phyloP scores from a whole-genome alignment of 1,140 invertebrate species.

The Bombus confusus region DNA sequence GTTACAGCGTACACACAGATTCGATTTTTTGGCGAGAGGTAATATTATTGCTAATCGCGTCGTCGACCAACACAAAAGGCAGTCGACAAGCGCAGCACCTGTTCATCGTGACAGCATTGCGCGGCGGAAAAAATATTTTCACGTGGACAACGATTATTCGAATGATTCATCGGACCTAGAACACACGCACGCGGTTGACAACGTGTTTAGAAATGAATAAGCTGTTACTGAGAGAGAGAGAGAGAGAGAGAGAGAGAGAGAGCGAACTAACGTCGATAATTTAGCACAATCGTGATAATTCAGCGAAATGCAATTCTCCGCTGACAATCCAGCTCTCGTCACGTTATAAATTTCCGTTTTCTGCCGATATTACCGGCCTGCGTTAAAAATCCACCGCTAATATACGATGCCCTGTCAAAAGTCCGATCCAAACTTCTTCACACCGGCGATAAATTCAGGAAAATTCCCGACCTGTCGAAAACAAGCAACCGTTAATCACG shows the following conservation, averaged over 20 bases:
- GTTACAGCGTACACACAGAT: background rate
- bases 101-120: background rate
- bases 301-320: conserved; percentile 26
- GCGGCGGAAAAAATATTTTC: background rate
- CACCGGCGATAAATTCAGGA: conserved; percentile 4
- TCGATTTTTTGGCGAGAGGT: background rate
- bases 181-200: background rate
- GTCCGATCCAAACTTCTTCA: conserved; percentile 14
- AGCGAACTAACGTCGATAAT: conserved; percentile 20
- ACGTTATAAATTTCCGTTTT: conserved; percentile 21
- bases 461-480: background rate
- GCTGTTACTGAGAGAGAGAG: no score
- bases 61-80: background rate
- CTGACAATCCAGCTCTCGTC: background rate
- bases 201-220: conserved; percentile 1
- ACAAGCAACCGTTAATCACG: conserved; percentile 16
- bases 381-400: conserved; percentile 19
- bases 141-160: background rate
- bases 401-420: conserved; percentile 12
- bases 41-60: background rate
- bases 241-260: no score
- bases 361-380: background rate
- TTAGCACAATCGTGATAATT: conserved; percentile 27
- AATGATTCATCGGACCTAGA: background rate
- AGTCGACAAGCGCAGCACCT: background rate